Percentiles rank a stretch among this genome's conserved stretches.
Evolutionary conservation across 2,888 invertebrate species (phyloP).

Genomic region (Campopleginae sp.): DNA sequence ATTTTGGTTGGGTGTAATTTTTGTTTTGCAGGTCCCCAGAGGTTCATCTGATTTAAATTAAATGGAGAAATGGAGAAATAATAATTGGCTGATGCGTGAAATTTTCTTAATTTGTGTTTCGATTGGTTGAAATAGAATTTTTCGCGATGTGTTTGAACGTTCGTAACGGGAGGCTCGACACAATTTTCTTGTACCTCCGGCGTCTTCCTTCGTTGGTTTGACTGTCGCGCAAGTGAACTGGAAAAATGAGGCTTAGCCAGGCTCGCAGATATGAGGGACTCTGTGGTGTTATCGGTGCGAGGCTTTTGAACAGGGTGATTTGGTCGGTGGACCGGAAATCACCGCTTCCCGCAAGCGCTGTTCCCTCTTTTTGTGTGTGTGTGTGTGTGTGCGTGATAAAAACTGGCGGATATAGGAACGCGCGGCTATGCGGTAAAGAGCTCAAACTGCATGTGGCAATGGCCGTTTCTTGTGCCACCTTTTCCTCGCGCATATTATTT

Average conservation of each 20-base stretch:
- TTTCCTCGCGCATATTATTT: not conserved
- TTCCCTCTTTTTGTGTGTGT: not conserved
- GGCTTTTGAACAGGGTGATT: constrained; percentile 25
- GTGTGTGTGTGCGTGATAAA: not conserved
- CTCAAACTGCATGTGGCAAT: constrained; percentile 16
- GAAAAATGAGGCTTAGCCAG: constrained; percentile 10
- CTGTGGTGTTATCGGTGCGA: constrained; percentile 34
- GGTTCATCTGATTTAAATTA: too few relatives aligned
- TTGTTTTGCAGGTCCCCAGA: too few relatives aligned
- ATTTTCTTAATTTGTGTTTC: not conserved
- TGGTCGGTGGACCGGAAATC: constrained; percentile 55
- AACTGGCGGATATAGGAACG: constrained; percentile 32
- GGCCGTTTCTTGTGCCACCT: constrained; percentile 4
- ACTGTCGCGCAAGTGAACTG: constrained; percentile 19
- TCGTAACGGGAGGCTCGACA: not conserved
- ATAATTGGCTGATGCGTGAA: not conserved
- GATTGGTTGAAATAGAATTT: constrained; percentile 1
- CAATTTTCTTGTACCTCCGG: constrained; percentile 1
- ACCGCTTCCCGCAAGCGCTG: constrained; percentile 25
- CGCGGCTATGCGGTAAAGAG: constrained; percentile 39
- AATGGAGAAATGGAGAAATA: too few relatives aligned
- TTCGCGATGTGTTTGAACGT: not conserved
- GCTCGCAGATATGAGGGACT: constrained; percentile 4
- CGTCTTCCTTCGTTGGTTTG: constrained; percentile 5
- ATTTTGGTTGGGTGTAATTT: too few relatives aligned